Percentiles rank a stretch among this genome's conserved stretches.
Conservation (phyloP, 2,113 vertebrate species). For the Telmatochromis sp. region DNA sequence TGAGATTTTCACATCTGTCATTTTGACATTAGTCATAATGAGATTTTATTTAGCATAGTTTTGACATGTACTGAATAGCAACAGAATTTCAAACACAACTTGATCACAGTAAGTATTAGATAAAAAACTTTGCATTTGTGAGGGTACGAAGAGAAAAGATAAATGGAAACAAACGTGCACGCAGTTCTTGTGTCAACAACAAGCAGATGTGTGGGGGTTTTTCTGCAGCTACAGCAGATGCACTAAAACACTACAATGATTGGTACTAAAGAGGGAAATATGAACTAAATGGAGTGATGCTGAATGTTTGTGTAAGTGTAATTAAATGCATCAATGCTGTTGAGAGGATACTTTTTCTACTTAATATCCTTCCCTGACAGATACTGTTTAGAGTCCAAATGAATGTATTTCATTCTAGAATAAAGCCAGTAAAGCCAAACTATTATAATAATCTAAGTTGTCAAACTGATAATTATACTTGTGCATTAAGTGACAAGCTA, state of each 20-base stretch:
- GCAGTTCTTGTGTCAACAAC: background rate
- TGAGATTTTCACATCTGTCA: background rate
- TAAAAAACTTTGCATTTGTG: background rate
- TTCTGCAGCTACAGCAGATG: background rate
- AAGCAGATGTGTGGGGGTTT: fast-evolving
- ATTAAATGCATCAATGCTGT: background rate
- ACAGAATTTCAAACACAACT: background rate
- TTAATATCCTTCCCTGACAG: background rate
- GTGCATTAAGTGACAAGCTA: background rate
- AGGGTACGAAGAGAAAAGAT: background rate
- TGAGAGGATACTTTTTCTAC: background rate
- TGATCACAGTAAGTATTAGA: background rate
- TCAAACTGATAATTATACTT: background rate
- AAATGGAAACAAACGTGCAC: background rate
- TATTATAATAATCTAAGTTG: background rate
- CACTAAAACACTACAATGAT: background rate
- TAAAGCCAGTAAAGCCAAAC: background rate
- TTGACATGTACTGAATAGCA: background rate
- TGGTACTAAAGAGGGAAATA: background rate
- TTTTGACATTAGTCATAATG: background rate
- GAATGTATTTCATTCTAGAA: background rate
- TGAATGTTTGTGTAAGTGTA: background rate
- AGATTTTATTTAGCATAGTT: background rate
- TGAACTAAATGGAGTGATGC: background rate
- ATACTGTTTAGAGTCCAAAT: background rate